phyloP scores from a whole-genome alignment of 1,140 invertebrate species.

The Manduca sexta region DNA sequence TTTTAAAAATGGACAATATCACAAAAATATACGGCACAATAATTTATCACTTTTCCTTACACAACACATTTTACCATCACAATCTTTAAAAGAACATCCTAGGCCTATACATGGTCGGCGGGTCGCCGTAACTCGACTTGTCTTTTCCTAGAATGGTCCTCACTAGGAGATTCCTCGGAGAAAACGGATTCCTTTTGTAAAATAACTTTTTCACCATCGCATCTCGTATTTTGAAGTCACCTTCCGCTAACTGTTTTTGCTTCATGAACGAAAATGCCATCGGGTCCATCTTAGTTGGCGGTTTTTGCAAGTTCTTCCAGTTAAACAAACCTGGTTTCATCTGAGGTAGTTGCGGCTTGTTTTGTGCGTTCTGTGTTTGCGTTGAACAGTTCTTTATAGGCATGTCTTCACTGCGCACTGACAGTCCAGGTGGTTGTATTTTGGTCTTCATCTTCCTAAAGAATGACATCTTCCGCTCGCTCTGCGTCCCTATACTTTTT shows the following conservation, averaged over 20 bases:
- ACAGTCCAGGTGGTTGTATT: conserved; percentile 9
- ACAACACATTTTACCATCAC: conserved; percentile 5
- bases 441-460: conserved; percentile 42
- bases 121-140: conserved; percentile 41
- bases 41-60: conserved; percentile 11
- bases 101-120: conserved; percentile 33
- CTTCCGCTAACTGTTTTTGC: conserved; percentile 40
- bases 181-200: conserved; percentile 60
- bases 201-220: conserved; percentile 55
- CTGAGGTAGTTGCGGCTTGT: too few species aligned
- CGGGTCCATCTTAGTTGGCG: conserved; percentile 26
- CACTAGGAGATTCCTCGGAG: conserved; percentile 45
- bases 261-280: conserved; percentile 34
- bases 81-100: conserved; percentile 39
- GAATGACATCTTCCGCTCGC: conserved; percentile 45
- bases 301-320: conserved; percentile 41
- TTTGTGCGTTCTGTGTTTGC: conserved; percentile 14
- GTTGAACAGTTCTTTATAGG: conserved; percentile 15
- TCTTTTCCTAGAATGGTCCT: conserved; percentile 52
- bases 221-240: conserved; percentile 44
- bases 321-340: conserved; percentile 27
- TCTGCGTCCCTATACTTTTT: conserved; percentile 55
- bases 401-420: conserved; percentile 1
- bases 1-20: conserved; percentile 15
- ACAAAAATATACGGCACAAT: conserved; percentile 5